A percentile compares a stretch with the other conserved stretches of the same genome.
Evolutionary conservation across 1,140 invertebrate species (phyloP).

Genomic region (Maconellicoccus hirsutus): DNA sequence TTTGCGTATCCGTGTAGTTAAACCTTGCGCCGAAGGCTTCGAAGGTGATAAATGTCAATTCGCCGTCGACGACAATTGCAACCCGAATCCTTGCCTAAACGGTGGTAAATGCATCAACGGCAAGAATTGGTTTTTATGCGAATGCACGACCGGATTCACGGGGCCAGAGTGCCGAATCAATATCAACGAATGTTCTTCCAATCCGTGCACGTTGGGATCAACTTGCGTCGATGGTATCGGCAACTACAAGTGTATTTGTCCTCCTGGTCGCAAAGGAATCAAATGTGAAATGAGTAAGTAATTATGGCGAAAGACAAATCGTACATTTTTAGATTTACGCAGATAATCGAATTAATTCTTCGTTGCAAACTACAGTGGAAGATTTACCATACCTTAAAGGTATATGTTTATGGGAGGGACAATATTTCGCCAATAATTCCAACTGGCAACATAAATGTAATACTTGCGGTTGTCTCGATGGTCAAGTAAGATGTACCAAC

Average conservation of each 20-base stretch:
- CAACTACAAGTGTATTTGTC: slow-evolving; percentile 70
- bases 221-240: slow-evolving; percentile 67
- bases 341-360: no score
- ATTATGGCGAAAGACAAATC: no score
- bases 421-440: slow-evolving; percentile 45
- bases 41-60: slow-evolving; percentile 48
- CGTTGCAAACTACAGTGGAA: no score
- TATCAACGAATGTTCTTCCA: slow-evolving; percentile 61
- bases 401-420: slow-evolving; percentile 45
- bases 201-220: slow-evolving; percentile 72
- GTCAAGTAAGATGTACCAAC: slow-evolving; percentile 63
- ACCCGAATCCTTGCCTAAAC: slow-evolving; percentile 74
- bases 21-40: slow-evolving; percentile 47
- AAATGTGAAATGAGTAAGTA: slow-evolving; percentile 47
- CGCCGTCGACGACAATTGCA: slow-evolving; percentile 74
- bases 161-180: slow-evolving; percentile 75
- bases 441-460: slow-evolving; percentile 72
- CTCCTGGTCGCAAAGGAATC: slow-evolving; percentile 54
- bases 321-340: no score
- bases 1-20: no score
- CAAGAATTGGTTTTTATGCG: slow-evolving; percentile 76
- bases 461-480: slow-evolving; percentile 61
- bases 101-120: slow-evolving; percentile 72
- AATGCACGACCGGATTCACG: slow-evolving; percentile 72
- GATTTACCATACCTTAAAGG: slow-evolving; percentile 34